These are phyloP conservation scores for Austrolebias charrua DNA, from an alignment of 2,797 vertebrate genomes.

Conservation along the genomic window DNA sequence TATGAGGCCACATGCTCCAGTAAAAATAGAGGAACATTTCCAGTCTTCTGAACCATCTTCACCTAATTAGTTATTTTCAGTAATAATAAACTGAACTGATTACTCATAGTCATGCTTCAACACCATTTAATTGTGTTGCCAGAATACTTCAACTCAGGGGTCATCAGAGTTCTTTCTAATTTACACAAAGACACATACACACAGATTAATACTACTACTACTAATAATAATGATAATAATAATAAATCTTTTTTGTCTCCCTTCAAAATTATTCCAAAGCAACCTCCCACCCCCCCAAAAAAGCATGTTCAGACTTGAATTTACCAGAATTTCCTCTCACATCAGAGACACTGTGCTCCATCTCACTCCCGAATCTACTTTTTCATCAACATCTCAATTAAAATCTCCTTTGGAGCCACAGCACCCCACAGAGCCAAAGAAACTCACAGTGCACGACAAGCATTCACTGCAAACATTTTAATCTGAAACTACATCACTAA, in stretches of 20 bases:
- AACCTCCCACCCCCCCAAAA: background rate
- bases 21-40: slow-evolving; percentile 32
- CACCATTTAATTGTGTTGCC: slow-evolving; percentile 78
- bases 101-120: slow-evolving; percentile 73
- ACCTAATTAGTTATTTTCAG: slow-evolving; percentile 63
- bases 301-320: slow-evolving; percentile 85
- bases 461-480: slow-evolving; percentile 39
- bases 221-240: background rate
- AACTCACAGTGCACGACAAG: slow-evolving; percentile 29
- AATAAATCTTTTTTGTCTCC: slow-evolving; percentile 25
- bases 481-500: slow-evolving; percentile 34
- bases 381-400: slow-evolving; percentile 84
- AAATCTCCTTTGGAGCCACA: slow-evolving; percentile 76
- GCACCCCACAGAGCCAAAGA: slow-evolving; percentile 48
- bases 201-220: slow-evolving; percentile 11
- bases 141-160: slow-evolving; percentile 63
- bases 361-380: slow-evolving; percentile 53
- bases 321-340: slow-evolving; percentile 61
- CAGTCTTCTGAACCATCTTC: slow-evolving; percentile 38
- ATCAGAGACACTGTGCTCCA: slow-evolving; percentile 64
- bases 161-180: slow-evolving; percentile 68
- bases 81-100: slow-evolving; percentile 74
- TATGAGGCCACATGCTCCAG: slow-evolving; percentile 20
- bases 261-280: slow-evolving; percentile 57
- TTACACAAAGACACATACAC: slow-evolving; percentile 53